Evolutionary conservation across 2,888 invertebrate genomes (phyloP), one percentile per base, ranked within the genome.

Genomic region (Glaucopsyche alexis): DNA sequence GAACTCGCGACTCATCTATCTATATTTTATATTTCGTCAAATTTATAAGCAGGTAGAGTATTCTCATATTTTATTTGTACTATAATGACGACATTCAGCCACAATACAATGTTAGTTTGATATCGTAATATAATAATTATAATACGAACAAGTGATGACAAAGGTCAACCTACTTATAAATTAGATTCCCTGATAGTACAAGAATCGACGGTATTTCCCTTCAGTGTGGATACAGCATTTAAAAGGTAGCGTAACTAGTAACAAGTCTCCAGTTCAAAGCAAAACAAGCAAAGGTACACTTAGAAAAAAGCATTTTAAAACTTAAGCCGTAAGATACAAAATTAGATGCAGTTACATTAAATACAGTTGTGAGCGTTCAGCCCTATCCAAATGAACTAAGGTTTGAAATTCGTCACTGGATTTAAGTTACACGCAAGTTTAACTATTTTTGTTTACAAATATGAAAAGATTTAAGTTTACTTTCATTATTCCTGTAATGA

Each of bases 401-500:
- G n/a, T n/a, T n/a, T 60, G 45, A 45, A 6, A 9, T 60, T 29
- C 19, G 11, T 9, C 55, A 4, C 38, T 0, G 60, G 13, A 60
- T 29, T 38, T 11, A 60, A 60, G 29, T 13, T 7, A 60, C 29
- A 60, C 29, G 60, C 29, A 13, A 60, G 7, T 19, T 38, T 60
- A 49, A 60, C 60, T 29, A 60, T 60, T 60, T 60, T 60, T 60
- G 29, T 60, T 60, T 60, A 60, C 29, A 38, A 60, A 38, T 60
- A 60, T 29, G 19, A 60, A 60, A 60, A 60, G 29, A 60, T 19
- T 55, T 19, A 55, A 60, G 29, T 60, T 29, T 29, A 29, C 13
- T 13, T 29, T 60, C 7, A 38, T 38, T 29, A 60, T 60, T 60
- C 60, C 13, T 60, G 13, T 60, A 13, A 29, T 13, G 29, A 13